A percentile compares a stretch with the other conserved stretches of the same genome.
These are phyloP conservation scores for Drosophila lacertosa DNA, from an alignment of 1,140 invertebrate genomes.

Conservation along the genomic window DNA sequence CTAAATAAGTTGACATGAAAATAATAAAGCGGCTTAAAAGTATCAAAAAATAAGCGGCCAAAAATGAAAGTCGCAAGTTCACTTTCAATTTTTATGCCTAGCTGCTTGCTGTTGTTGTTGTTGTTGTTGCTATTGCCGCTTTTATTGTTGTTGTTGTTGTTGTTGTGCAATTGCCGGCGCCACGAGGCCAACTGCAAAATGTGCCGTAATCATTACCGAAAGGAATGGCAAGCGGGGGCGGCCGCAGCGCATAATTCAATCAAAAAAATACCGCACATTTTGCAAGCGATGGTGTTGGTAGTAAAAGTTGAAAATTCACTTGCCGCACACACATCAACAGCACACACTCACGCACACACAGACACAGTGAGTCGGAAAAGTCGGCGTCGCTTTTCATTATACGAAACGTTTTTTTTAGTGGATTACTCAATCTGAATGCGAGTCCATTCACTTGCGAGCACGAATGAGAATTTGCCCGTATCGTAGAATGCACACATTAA, in stretches of 20 bases:
- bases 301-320: slow-evolving; percentile 73
- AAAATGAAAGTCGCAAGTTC: slow-evolving; percentile 82
- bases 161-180: slow-evolving; percentile 76
- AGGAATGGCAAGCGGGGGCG: slow-evolving; percentile 23
- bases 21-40: slow-evolving; percentile 79
- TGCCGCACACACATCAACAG: slow-evolving; percentile 17
- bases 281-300: slow-evolving; percentile 24
- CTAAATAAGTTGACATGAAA: slow-evolving; percentile 75
- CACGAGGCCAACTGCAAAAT: slow-evolving; percentile 78
- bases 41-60: slow-evolving; percentile 58
- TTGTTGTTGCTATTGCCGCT: slow-evolving; percentile 74
- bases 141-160: slow-evolving; percentile 35
- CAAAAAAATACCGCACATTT: slow-evolving; percentile 57
- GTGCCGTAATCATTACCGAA: slow-evolving; percentile 67
- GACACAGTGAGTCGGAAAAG: slow-evolving; percentile 13
- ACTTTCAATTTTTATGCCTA: slow-evolving; percentile 72
- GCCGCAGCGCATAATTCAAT: slow-evolving; percentile 68
- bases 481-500: slow-evolving; percentile 63
- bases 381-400: slow-evolving; percentile 36
- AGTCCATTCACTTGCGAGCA: slow-evolving; percentile 61
- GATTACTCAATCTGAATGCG: slow-evolving; percentile 37
- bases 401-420: slow-evolving; percentile 29
- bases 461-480: slow-evolving; percentile 24
- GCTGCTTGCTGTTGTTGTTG: slow-evolving; percentile 31
- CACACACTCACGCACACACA: background rate